Base-by-base conservation (phyloP, 1,140 invertebrate species). In the Bombus huntii region DNA sequence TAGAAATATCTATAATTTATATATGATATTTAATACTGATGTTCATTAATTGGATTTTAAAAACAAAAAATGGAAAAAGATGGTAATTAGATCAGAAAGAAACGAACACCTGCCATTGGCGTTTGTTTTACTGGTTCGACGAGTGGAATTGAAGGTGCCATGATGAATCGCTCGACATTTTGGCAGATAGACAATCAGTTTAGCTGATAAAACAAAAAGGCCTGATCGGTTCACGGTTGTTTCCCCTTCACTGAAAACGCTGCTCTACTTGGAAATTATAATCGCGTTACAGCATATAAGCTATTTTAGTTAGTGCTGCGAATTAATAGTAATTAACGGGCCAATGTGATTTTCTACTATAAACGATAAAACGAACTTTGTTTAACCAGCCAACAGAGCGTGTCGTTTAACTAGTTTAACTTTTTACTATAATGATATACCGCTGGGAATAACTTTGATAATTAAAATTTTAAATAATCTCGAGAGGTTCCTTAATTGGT, bases 201-300 rank as follows among this genome's bases (percentile, higher is more conserved):
- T 44, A 31, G 1, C 44, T 25, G 80, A 28, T 12, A 25, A 44
- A 82, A 44, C 31, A 57, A 47, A 25, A 81, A 53, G 8, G 13
- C 28, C 6, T 13, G 65, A 70, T 31, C 34, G 39, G 8, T 12
- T 42, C 37, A 2, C 18, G 9, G 15, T 57, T 59, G 70, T 47
- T 82, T 65, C 68, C 39, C 9, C 57, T 47, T 37, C n/a, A n/a
- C 42, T 25, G 53, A 39, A 25, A 18, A 74, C 18, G 47, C 47
- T 18, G 47, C 47, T 53, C 5, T 22, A 5, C 18, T 10, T 6
- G 13, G 53, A 13, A 75, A 75, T 82, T 37, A 82, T 39, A 75
- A 65, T 82, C 42, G 13, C 39, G 80, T 82, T 75, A 74, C 71
- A 75, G 9, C 39, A 37, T 82, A 44, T 82, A 82, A 82, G 65